Conservation (phyloP, 2,113 vertebrate species). For the Ammodytes marinus region DNA sequence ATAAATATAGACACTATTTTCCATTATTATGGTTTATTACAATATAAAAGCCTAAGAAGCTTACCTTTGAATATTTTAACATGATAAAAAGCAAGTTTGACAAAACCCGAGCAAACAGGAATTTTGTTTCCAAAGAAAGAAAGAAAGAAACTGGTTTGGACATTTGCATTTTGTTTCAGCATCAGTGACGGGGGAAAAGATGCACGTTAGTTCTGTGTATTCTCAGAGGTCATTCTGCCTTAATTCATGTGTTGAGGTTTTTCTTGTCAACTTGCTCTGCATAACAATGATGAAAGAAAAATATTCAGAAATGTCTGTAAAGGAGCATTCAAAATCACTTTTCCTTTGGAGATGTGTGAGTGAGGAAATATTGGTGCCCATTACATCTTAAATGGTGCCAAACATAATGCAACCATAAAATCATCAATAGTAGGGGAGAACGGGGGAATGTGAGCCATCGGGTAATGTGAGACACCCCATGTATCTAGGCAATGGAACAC, state of each 20-base stretch:
- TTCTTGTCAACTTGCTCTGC: constrained; percentile 42
- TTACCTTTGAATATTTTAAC: constrained; percentile 47
- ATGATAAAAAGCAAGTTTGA: constrained; percentile 4
- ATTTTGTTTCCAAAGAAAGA: constrained; percentile 18
- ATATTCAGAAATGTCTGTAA: constrained; percentile 35
- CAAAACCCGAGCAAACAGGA: constrained; percentile 16
- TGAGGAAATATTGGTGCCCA: constrained; percentile 1
- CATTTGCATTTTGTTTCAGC: constrained; percentile 14
- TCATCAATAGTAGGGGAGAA: background rate
- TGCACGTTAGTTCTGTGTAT: constrained; percentile 9
- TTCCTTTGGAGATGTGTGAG: background rate
- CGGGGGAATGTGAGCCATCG: too few relatives aligned
- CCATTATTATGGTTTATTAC: constrained; percentile 33
- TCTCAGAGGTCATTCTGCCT: constrained; percentile 49
- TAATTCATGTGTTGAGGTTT: constrained; percentile 27
- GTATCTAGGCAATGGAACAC: too few relatives aligned
- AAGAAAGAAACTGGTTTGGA: background rate
- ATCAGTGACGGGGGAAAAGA: constrained; percentile 1
- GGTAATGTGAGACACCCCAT: too few relatives aligned
- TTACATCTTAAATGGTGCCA: constrained; percentile 24
- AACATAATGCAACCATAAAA: constrained; percentile 19
- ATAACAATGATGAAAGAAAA: constrained; percentile 46
- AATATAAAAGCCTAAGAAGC: constrained; percentile 34
- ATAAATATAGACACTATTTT: constrained; percentile 52
- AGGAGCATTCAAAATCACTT: constrained; percentile 1